Base-by-base conservation (phyloP, 1,140 invertebrate species). In the Pogonomyrmex californicus region DNA sequence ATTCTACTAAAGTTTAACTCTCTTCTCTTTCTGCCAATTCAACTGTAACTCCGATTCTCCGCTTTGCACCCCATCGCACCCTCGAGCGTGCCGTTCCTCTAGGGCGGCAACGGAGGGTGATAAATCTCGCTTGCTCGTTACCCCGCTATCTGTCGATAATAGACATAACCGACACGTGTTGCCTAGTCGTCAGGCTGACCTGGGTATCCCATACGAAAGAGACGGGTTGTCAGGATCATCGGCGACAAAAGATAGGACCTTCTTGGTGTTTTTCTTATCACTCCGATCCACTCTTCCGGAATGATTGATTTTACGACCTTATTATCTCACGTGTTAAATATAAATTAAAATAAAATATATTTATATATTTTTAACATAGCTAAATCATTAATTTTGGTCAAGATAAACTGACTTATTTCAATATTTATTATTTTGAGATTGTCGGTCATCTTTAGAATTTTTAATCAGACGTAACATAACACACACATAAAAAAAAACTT, bases 111-210 rank as follows among this genome's bases (percentile, higher is more conserved):
- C 73, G 77, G 41, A 91, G 89, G 87, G 88, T 90, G 93, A 95
- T 94, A 94, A 94, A 94, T 94, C 93, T 91, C 86, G 63, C 76
- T 87, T 76, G 86, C 88, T 91, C 82, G 88, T 92, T 92, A 92
- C 82, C 86, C 86, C 82, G 82, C 91, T 94, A 93, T 93, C 93
- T 90, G 87, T 88, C 88, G 92, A 92, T 91, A 94, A 93, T 92
- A 90, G 91, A 91, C 93, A 93, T 94, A 94, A 94, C 88, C 92
- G 92, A 93, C 94, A 94, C 94, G 94, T 94, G 94, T 94, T 94
- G 91, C 92, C 86, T 65, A 88, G 83, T 93, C 91, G 89, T 93
- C 92, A 89, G 88, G 81, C 90, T 94, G 91, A 91, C 93, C 91
- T 83, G 85, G 91, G 73, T 86, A 82, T 85, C 60, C 86, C 66